Percentiles rank a stretch among this genome's conserved stretches.
Evolutionary conservation across 1,140 invertebrate genomes (phyloP).

Genomic region (Eumeta japonica): DNA sequence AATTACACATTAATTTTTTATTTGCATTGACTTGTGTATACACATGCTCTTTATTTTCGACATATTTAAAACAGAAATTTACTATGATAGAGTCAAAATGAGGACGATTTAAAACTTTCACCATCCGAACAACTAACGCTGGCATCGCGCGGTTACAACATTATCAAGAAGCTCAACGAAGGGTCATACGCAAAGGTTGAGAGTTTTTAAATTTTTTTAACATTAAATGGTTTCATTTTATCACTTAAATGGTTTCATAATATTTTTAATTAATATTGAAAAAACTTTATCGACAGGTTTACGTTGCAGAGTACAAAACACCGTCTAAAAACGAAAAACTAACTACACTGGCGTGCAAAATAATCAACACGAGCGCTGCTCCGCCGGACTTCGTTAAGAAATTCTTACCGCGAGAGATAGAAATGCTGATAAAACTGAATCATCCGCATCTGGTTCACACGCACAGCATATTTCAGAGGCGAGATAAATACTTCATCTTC

Average conservation of each 20-base stretch:
- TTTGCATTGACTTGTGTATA: too few relatives aligned
- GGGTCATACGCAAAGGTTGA: constrained; percentile 65
- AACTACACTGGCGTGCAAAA: constrained; percentile 64
- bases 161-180: constrained; percentile 65
- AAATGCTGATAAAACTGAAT: constrained; percentile 67
- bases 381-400: constrained; percentile 73
- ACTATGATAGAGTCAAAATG: too few relatives aligned
- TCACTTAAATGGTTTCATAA: constrained; percentile 5
- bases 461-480: constrained; percentile 68
- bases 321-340: constrained; percentile 37
- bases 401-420: constrained; percentile 74
- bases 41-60: too few relatives aligned
- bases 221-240: too few relatives aligned
- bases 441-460: constrained; percentile 73
- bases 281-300: too few relatives aligned
- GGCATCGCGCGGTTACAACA: constrained; percentile 58
- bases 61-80: too few relatives aligned
- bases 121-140: constrained; percentile 61
- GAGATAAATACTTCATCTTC: constrained; percentile 68
- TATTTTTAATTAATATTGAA: constrained; percentile 5
- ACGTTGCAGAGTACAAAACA: constrained; percentile 44
- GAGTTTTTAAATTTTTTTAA: too few relatives aligned
- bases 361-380: constrained; percentile 69
- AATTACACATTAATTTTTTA: constrained; percentile 4
- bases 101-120: constrained; percentile 40